phyloP scores from a whole-genome alignment of 2,113 vertebrate species.

The Corythoichthys intestinalis region DNA sequence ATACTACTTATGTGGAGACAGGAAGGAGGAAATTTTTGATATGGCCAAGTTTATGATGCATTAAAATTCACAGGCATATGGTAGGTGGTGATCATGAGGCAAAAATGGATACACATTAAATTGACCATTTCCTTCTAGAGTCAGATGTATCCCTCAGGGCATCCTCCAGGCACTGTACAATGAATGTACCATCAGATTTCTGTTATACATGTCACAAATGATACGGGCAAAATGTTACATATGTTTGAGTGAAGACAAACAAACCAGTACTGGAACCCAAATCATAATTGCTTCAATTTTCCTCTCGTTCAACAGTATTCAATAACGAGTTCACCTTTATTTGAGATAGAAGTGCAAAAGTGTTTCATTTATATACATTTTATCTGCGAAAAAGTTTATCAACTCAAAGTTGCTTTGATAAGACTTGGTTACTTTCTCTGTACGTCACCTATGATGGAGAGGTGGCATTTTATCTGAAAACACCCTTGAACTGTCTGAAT shows the following conservation, averaged over 20 bases:
- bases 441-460: background rate
- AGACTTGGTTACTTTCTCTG: background rate
- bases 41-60: background rate
- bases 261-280: background rate
- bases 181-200: background rate
- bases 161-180: background rate
- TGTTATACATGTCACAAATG: background rate
- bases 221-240: background rate
- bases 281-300: background rate
- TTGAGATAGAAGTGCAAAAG: background rate
- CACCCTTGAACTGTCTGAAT: conserved; percentile 28
- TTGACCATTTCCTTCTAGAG: background rate
- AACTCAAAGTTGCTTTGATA: background rate
- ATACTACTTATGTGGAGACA: background rate
- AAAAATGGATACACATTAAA: background rate
- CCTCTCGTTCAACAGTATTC: background rate
- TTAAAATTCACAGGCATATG: background rate
- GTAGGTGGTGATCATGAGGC: background rate
- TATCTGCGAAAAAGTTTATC: background rate
- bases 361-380: background rate
- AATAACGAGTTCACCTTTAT: background rate
- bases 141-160: background rate
- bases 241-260: background rate
- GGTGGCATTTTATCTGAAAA: background rate
- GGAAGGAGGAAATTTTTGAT: background rate